Percentiles rank a stretch among this genome's conserved stretches.
phyloP scores from a whole-genome alignment of 2,113 vertebrate genomes.

The Romanogobio albipinnatus region DNA sequence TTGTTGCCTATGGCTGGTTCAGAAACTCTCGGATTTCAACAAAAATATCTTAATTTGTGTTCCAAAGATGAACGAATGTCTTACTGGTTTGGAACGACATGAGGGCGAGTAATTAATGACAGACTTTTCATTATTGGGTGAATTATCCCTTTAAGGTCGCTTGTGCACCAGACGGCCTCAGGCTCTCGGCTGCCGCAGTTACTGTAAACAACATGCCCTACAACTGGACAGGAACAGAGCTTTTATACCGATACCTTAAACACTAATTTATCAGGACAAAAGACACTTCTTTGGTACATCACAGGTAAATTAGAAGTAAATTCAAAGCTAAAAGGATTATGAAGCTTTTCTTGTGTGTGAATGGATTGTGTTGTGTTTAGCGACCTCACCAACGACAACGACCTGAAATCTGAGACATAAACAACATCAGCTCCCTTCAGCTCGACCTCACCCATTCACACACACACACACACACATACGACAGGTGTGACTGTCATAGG shows the following conservation, averaged over 20 bases:
- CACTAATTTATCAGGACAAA: not conserved
- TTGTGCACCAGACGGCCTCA: conserved; percentile 11
- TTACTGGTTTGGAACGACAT: too few relatives aligned
- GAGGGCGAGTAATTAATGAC: too few relatives aligned
- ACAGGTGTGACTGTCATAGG: not conserved
- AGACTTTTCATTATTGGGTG: too few relatives aligned
- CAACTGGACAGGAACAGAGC: not conserved
- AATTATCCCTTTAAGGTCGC: not conserved
- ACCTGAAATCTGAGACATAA: conserved; percentile 55
- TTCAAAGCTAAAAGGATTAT: not conserved
- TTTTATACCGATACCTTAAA: conserved; percentile 13
- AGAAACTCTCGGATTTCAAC: too few relatives aligned
- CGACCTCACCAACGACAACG: conserved; percentile 63
- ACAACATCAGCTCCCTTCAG: not conserved
- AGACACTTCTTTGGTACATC: not conserved
- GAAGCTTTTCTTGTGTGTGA: not conserved
- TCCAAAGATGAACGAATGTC: too few relatives aligned
- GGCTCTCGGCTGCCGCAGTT: conserved; percentile 22
- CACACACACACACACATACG: not conserved
- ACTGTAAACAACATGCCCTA: conserved; percentile 39
- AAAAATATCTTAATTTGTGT: too few relatives aligned
- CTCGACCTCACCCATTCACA: not conserved
- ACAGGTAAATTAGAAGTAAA: not conserved
- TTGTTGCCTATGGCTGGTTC: too few relatives aligned
- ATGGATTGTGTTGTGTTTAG: conserved; percentile 66